Evolutionary conservation across 2,888 invertebrate species (phyloP), one percentile per base, ranked within the genome.

Genomic region (Agrenia bidenticulata): DNA sequence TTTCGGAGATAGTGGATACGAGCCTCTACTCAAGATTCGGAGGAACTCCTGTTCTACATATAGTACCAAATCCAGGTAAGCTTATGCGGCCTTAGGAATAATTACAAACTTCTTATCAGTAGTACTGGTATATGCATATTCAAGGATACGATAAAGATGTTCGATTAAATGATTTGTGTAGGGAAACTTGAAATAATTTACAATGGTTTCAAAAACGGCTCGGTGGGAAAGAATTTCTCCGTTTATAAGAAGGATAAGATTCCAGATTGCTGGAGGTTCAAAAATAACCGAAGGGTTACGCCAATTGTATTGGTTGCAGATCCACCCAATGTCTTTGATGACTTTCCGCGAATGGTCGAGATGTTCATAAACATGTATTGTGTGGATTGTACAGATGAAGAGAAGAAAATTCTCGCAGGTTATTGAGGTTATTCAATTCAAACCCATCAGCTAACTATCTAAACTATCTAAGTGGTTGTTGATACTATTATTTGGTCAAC

Each of bases 281-380:
- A 81, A 60, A 82, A 87, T 70, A 85, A 84, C 75, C 77, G 80
- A n/a, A 80, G 89, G 55, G 81, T 85, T n/a, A 83, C 85, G 15
- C 85, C 86, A 0, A 84, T 88, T 66, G 80, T 88, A 55, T 80
- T 85, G 1, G 80, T 87, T 37, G 86, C 88, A 0, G 83, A 87
- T 70, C 80, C 83, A 37, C 85, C 85, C n/a, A 88, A 86, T 79
- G 84, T 81, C 1, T 84, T 87, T 76, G 83, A 86, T 70, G 84
- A 84, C 27, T 19, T 54, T 39, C 11, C 5, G 13, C 26, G 73
- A 83, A 85, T n/a, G n/a, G n/a, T n/a, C n/a, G n/a, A n/a, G n/a
- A n/a, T n/a, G n/a, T n/a, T n/a, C n/a, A n/a, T n/a, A n/a, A n/a
- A n/a, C n/a, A n/a, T n/a, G n/a, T n/a, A n/a, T n/a, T n/a, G n/a